Evolutionary conservation across 2,888 invertebrate species (phyloP), one percentile per base, ranked within the genome.

Genomic region (Esperia sulphurella): DNA sequence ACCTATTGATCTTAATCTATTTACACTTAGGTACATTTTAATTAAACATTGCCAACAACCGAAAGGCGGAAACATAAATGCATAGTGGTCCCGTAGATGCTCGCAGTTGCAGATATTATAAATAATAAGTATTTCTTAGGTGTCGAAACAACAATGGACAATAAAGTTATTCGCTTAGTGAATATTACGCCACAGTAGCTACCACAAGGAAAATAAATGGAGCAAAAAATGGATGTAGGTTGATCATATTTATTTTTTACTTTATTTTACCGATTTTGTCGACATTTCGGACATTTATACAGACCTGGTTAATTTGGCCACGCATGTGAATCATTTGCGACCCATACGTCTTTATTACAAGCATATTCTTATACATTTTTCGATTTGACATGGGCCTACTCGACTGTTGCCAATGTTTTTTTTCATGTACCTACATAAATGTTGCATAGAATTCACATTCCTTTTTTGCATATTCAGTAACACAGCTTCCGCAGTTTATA

Each of bases 131-230:
- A 62, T 63, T 64, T 66, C 63, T 60, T 59, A 58, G 55, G 55
- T 71, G 63, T 64, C 58, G 68, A 65, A 57, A 54, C 50, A 52
- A 60, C 60, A 60, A 62, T 60, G 51, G 57, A 49, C 54, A 53
- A 53, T 56, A 56, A 56, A 59, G 57, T 59, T 59, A 61, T 61
- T 58, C 57, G 58, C 53, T 58, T 49, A 50, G 47, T 51, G 45
- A 48, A 41, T 41, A 54, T 65, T 61, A 55, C 60, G 45, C 47
- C 51, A 50, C 28, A 39, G 43, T 14, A 30, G 38, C 41, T 29
- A 5, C 21, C 21, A 2, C 21, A 21, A 21, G 21, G 21, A 21
- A 21, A 21, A 21, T 21, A 21, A 21, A 21, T 21, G 21, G 21
- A 21, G 21, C 21, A 21, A 21, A 21, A 5, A 21, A 21, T 21